Evolutionary conservation across 1,140 invertebrate species (phyloP), one percentile per base, ranked within the genome.

Genomic region (Caenorhabditis brenneri): DNA sequence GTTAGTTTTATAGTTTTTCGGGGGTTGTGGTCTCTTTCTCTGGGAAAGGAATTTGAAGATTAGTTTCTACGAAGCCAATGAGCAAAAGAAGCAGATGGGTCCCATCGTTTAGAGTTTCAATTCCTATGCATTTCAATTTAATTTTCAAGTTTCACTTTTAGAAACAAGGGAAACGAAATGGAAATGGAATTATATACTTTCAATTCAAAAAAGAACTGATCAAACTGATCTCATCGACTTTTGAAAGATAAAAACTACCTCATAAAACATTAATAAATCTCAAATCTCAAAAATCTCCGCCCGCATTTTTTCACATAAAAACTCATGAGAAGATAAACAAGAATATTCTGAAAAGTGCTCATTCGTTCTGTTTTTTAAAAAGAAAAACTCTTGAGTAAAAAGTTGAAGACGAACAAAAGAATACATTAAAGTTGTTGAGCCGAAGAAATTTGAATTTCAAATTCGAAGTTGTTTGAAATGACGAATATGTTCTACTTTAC

Each of bases 51-150:
- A n/a, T n/a, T n/a, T n/a, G n/a, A n/a, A n/a, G n/a, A 65, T 65
- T 65, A 65, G 58, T 65, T 65, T 65, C 24, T 51, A 19, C n/a
- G 16, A 51, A 51, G 19, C 58, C 29, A 36, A 65, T 65, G 58
- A 65, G 58, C 58, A 65, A 36, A n/a, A n/a, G n/a, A n/a, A n/a
- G n/a, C 58, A 65, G 29, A 65, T 65, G 58, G 58, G 58, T 4
- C 58, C 19, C 29, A 10, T 24, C 19, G 0, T 51, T n/a, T n/a
- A 51, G 9, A 27, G 53, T 55, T 55, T 55, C 53, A 55, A 55
- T 55, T 55, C n/a, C 53, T 15, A 55, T 55, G 22, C 53, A 55
- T 55, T 55, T 10, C 22, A 55, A 55, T 55, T 55, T 24, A 27
- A 55, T 16, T 51, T 51, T 1, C n/a, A n/a, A n/a, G n/a, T n/a